Evolutionary conservation across 2,888 invertebrate genomes (phyloP), one percentile per base, ranked within the genome.

Genomic region (Macrosiphum euphorbiae): DNA sequence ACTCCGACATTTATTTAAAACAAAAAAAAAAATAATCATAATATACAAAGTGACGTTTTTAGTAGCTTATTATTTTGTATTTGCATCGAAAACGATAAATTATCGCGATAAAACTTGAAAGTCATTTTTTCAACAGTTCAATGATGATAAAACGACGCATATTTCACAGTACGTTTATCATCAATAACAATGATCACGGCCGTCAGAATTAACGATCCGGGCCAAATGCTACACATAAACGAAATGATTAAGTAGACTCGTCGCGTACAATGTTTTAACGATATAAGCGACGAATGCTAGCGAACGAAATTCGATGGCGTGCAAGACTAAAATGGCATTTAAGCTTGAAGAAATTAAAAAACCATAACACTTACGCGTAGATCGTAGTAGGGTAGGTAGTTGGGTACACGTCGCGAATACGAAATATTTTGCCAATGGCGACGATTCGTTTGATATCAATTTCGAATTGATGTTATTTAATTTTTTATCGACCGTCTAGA

Each of bases 101-200:
- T 61, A 86, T 92, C 47, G 2, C 8, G n/a, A n/a, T 52, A 52
- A 55, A 92, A 92, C 35, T 86, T 47, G 24, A 86, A 61, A 92
- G 86, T 86, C 58, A 61, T 86, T 92, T 91, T 86, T 92, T 86
- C n/a, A n/a, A 58, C 58, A 61, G 58, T 86, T 86, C 58, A 44
- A 92, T 86, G 61, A 92, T 86, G 86, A 86, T 92, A 86, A 92
- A 86, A 86, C 86, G n/a, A n/a, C 55, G 20, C 41, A 91, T 85
- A 55, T 84, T 52, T 52, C 35, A 44, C 41, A 44, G 52, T 44
- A 44, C 84, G 84, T 91, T 55, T 91, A 91, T 85, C 55, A 55
- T 52, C 91, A 52, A 91, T 41, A 52, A 85, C 84, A 85, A 85
- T 55, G 86, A 47, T 92, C 58, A 47, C 26, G 26, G 47, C 24